phyloP scores from a whole-genome alignment of 2,113 vertebrate species.

The Procapra przewalskii region DNA sequence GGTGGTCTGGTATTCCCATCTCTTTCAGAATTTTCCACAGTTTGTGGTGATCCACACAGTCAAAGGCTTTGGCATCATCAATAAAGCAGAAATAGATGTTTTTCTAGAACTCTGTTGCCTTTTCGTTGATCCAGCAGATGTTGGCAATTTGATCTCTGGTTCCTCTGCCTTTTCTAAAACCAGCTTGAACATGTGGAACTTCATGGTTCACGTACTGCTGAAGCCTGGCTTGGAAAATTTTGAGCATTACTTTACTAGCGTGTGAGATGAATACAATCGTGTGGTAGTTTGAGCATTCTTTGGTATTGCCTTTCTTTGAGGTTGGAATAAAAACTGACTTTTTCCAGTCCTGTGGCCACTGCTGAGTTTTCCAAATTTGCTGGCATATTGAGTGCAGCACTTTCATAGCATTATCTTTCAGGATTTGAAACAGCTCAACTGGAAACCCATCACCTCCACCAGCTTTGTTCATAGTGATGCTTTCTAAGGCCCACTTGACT shows the following conservation, averaged over 20 bases:
- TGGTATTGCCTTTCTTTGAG: background rate
- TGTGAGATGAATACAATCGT: background rate
- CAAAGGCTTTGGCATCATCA: no score
- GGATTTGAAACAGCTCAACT: background rate
- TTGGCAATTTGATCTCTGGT: no score
- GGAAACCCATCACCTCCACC: background rate
- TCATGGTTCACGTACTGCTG: background rate
- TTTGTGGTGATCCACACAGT: no score
- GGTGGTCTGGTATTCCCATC: no score
- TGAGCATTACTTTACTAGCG: background rate
- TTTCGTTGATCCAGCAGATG: no score
- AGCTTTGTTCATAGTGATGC: background rate
- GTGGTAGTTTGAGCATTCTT: background rate
- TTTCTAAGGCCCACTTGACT: background rate
- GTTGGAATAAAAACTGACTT: background rate
- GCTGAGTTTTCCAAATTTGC: background rate
- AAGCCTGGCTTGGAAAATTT: background rate
- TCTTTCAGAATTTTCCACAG: no score
- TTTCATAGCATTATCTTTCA: background rate
- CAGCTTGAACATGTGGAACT: no score
- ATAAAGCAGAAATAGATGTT: no score
- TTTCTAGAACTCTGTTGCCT: no score
- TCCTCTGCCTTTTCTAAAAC: no score
- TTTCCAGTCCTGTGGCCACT: background rate
- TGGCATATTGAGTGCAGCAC: background rate